Base-by-base conservation (phyloP, 2,113 vertebrate genomes). In the Bagarius yarrelli region DNA sequence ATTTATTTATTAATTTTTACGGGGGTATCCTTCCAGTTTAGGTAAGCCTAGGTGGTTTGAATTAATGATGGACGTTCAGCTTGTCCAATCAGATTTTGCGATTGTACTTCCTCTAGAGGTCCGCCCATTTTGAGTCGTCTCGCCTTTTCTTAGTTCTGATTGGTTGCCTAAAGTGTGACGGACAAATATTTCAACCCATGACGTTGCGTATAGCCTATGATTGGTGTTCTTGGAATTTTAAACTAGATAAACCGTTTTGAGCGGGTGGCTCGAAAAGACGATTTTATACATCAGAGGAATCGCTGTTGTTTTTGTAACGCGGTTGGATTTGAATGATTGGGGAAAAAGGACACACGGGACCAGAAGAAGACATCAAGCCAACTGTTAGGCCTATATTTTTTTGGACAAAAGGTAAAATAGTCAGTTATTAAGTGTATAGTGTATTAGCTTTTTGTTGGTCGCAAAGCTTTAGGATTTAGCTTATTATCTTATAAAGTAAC, bases 161-260 rank as follows among this genome's bases (percentile, higher is more conserved):
- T 83, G 84, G 81, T 0, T 30, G 25, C 0, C 1, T 32, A 0
- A 1, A 0, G 5, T n/a, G 5, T 78, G 59, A 85, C 63, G 5
- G 81, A 55, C 78, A 66, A 6, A 0, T 0, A 5, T 36, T 0
- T 23, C 12, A 2, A 66, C 23, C 40, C 81, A 78, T 81, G 2
- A 30, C 6, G 2, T 55, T 0, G 40, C 56, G 27, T 9, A 1
- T 27, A 18, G 34, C 23, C 30, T 47, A 19, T 75, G 75, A 86
- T 86, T 86, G 55, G 84, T 78, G n/a, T 50, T 13, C 82, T 27
- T 0, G 27, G 30, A 83, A 76, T 80, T 86, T 85, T 81, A 76
- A 85, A 85, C 52, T 83, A 25, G 70, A 77, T 85, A 85, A 85
- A 81, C 82, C 69, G 82, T 83, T 85, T 85, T 83, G 85, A 86